These are phyloP conservation scores for Pelusios castaneus DNA, from an alignment of 2,113 vertebrate species.

Conservation along the genomic window DNA sequence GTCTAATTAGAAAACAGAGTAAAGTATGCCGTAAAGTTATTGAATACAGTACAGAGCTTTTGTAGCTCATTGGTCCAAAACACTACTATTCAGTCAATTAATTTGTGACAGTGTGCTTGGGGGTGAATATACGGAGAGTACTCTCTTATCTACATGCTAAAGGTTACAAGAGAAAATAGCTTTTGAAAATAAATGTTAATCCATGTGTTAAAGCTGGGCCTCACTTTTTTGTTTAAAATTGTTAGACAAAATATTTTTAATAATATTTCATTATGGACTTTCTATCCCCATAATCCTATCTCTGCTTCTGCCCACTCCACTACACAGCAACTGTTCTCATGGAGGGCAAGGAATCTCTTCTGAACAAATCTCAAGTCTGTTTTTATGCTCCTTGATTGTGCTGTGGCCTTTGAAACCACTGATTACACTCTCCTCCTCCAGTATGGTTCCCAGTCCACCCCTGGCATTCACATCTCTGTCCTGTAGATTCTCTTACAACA, in stretches of 20 bases:
- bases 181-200: neutral
- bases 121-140: neutral
- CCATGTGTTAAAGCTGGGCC: neutral
- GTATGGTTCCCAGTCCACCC: neutral
- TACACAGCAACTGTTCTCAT: fast-evolving
- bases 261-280: neutral
- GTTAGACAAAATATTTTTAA: neutral
- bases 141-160: neutral
- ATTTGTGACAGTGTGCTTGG: neutral
- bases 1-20: neutral
- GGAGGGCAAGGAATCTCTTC: neutral
- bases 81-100: neutral
- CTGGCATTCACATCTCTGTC: neutral
- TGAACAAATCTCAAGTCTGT: neutral
- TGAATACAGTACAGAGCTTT: neutral
- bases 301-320: neutral
- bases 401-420: neutral
- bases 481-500: neutral
- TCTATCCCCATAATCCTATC: neutral
- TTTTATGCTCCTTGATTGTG: neutral
- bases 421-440: neutral
- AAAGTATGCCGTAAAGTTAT: neutral
- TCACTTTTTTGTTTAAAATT: neutral
- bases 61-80: neutral
- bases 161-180: neutral